phyloP scores from a whole-genome alignment of 2,113 vertebrate species.

The Lepus europaeus region DNA sequence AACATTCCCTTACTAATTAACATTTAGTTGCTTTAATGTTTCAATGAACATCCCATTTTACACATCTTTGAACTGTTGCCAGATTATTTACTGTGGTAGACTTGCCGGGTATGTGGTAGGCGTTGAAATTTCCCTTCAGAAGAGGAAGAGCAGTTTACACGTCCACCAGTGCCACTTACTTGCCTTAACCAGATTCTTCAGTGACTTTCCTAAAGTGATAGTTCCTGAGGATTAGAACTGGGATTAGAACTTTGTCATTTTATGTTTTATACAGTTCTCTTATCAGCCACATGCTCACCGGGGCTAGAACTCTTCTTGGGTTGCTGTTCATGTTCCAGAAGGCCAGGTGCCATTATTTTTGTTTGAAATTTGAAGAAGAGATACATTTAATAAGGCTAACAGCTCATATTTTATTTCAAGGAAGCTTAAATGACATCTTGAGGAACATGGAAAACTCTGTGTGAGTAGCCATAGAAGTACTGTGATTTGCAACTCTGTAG shows the following conservation, averaged over 20 bases:
- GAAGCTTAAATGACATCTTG: not conserved
- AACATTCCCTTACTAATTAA: not conserved
- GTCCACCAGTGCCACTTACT: not conserved
- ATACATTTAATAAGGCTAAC: not conserved
- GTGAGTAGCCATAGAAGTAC: not conserved
- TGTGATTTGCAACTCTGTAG: not conserved
- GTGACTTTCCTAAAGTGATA: not conserved
- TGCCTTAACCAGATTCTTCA: not conserved
- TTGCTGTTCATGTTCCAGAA: not conserved
- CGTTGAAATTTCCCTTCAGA: not conserved
- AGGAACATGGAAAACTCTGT: not conserved
- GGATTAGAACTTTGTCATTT: not conserved
- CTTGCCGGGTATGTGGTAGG: not conserved
- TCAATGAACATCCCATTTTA: not conserved
- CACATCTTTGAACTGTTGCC: not conserved
- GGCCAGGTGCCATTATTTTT: not conserved
- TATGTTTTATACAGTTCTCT: not conserved
- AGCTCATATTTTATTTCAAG: not conserved
- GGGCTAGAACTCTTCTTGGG: not conserved
- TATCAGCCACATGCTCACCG: not conserved
- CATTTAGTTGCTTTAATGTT: not conserved
- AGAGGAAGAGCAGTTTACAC: not conserved
- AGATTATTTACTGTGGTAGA: not conserved
- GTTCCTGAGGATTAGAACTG: not conserved
- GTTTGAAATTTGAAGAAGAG: not conserved